Evolutionary conservation across 2,888 invertebrate genomes (phyloP), one percentile per base, ranked within the genome.

Genomic region (Pseudanteris insignis): DNA sequence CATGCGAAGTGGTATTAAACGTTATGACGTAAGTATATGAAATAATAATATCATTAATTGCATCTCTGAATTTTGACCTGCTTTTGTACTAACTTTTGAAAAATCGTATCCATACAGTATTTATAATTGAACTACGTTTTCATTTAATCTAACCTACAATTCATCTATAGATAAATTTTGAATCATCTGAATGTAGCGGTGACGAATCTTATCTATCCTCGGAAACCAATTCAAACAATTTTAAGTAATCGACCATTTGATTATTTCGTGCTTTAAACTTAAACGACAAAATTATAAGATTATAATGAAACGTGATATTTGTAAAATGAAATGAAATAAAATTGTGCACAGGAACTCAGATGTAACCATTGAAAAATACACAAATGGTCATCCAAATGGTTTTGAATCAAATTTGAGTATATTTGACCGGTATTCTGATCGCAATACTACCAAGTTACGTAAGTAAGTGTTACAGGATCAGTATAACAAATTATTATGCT

Each of bases 171-270:
- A 29, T 50, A 38, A 43, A 32, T 9, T 50, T 34, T 14, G 40
- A 28, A 21, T 37, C 58, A 34, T 44, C 58, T 12, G 46, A 38
- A 34, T 40, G 44, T 4, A 51, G 58, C 36, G 40, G 33, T 3
- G 51, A 59, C 58, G 50, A 59, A 33, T 46, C 58, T 5, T 28
- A 29, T 13, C 18, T 40, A 24, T 59, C 51, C n/a, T 46, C 44
- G 10, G 46, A 51, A 40, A 18, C 15, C n/a, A 46, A 24, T 46
- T 5, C 9, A 3, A 25, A 34, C 48, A 57, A 26, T 50, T 37
- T 15, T 13, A 44, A 37, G 57, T 57, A 50, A 26, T 21, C 21
- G 12, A 30, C 10, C 6, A 30, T n/a, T n/a, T n/a, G n/a, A n/a
- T n/a, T n/a, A n/a, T n/a, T n/a, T n/a, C n/a, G n/a, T n/a, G n/a